phyloP scores from a whole-genome alignment of 2,888 invertebrate genomes.

The Cataglyphis albicans region DNA sequence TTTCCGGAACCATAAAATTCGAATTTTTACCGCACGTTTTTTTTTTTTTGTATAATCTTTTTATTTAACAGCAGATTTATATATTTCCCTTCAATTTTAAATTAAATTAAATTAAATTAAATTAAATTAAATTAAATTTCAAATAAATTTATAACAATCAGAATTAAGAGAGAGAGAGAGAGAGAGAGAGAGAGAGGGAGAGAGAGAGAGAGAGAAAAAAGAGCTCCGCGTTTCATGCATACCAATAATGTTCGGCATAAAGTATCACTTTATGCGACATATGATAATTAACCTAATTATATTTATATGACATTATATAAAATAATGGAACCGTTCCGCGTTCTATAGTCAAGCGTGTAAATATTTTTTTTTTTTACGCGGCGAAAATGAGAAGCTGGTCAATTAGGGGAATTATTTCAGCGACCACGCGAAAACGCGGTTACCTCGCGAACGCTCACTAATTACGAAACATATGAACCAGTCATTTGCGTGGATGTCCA shows the following conservation, averaged over 20 bases:
- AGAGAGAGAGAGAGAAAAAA: too few relatives aligned
- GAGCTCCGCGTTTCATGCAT: neutral
- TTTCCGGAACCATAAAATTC: neutral
- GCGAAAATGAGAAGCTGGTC: conserved; percentile 1
- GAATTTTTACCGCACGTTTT: neutral
- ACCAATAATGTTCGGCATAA: neutral
- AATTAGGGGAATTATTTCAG: conserved; percentile 29
- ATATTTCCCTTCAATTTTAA: neutral
- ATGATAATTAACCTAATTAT: conserved; percentile 15
- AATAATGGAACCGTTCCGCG: neutral
- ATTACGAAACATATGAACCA: conserved; percentile 26
- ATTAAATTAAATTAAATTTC: neutral
- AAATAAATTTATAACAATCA: neutral
- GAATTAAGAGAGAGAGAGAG: neutral
- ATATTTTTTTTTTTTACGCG: neutral
- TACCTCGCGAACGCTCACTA: conserved; percentile 8
- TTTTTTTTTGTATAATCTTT: neutral
- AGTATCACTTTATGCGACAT: too few relatives aligned
- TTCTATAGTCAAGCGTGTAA: neutral
- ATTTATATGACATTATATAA: neutral
- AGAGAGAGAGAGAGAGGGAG: too few relatives aligned
- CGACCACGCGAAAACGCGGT: conserved; percentile 5
- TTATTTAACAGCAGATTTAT: neutral
- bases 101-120: neutral
- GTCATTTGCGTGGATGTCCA: neutral